Percentiles rank a stretch among this genome's conserved stretches.
These are phyloP conservation scores for Watsonalla cultraria DNA, from an alignment of 2,888 invertebrate species.

Conservation along the genomic window DNA sequence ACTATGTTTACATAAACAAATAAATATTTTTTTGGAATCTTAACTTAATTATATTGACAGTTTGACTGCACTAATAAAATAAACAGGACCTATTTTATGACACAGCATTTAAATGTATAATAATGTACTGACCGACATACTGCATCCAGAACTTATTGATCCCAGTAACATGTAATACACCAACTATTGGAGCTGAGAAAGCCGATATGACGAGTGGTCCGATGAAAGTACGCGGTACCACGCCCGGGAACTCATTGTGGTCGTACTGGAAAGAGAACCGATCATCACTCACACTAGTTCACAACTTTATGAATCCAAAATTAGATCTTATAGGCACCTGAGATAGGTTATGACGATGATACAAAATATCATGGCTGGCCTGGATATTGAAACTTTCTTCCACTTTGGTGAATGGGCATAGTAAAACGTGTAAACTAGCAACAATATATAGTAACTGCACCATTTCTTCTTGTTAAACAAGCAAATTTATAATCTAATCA, in stretches of 20 bases:
- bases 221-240: slow-evolving; percentile 97
- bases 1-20: neutral
- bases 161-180: slow-evolving; percentile 81
- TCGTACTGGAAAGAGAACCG: slow-evolving; percentile 88
- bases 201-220: slow-evolving; percentile 91
- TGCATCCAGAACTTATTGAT: slow-evolving; percentile 93
- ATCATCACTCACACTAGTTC: slow-evolving; percentile 30
- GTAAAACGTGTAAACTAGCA: slow-evolving; percentile 87
- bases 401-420: slow-evolving; percentile 98
- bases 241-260: slow-evolving; percentile 97
- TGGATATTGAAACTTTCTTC: slow-evolving; percentile 99
- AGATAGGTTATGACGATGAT: slow-evolving; percentile 89
- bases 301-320: slow-evolving; percentile 57
- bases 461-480: slow-evolving; percentile 71
- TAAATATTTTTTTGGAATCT: too few relatives aligned
- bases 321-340: slow-evolving; percentile 82
- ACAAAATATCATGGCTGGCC: slow-evolving; percentile 97
- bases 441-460: slow-evolving; percentile 86
- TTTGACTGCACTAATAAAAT: too few relatives aligned
- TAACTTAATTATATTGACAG: too few relatives aligned
- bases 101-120: neutral
- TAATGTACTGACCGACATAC: slow-evolving; percentile 85
- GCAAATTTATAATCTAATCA: slow-evolving; percentile 23
- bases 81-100: too few relatives aligned
- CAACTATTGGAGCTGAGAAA: slow-evolving; percentile 87